Evolutionary conservation across 2,113 vertebrate genomes (phyloP).

Genomic region (Podilymbus podiceps): DNA sequence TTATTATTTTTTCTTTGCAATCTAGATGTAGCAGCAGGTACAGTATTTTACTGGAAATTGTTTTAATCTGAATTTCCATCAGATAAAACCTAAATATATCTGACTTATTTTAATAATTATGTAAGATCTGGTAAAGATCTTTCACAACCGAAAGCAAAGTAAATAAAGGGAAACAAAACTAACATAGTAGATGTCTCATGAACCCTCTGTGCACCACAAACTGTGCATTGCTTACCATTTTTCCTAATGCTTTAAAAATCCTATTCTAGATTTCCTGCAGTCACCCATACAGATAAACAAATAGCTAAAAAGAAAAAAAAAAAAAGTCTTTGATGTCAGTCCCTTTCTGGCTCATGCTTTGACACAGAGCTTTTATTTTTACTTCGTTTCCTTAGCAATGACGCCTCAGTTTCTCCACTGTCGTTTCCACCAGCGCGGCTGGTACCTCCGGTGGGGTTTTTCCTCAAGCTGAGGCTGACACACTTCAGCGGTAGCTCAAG

Average conservation of each 20-base stretch:
- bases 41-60: neutral
- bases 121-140: neutral
- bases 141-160: neutral
- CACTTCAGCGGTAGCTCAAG: neutral
- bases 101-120: neutral
- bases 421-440: neutral
- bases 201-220: neutral
- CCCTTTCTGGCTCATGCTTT: neutral
- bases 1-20: neutral
- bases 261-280: neutral
- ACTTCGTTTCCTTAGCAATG: neutral
- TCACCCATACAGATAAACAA: neutral
- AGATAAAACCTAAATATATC: neutral
- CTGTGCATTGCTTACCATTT: neutral
- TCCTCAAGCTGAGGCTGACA: neutral
- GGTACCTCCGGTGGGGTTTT: neutral
- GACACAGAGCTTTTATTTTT: neutral
- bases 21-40: neutral
- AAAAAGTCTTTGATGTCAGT: neutral
- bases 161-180: neutral
- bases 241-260: neutral
- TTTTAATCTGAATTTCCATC: neutral
- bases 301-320: neutral
- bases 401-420: neutral
- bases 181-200: neutral